Percentiles rank a stretch among this genome's conserved stretches.
phyloP scores from a whole-genome alignment of 2,113 vertebrate genomes.

The Hippocampus barbouri region DNA sequence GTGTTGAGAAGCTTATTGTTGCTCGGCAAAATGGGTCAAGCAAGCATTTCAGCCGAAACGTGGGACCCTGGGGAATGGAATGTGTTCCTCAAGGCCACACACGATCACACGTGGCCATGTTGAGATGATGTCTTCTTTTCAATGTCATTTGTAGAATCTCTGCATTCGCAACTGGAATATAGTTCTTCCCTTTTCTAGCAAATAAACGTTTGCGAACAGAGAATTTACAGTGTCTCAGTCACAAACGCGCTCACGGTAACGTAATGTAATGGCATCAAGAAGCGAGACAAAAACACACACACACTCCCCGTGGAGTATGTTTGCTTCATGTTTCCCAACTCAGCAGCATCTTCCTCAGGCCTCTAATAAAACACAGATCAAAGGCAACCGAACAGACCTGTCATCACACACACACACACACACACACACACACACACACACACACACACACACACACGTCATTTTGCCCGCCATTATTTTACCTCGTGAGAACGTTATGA shows the following conservation, averaged over 20 bases:
- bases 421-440: constrained; percentile 13
- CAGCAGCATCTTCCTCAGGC: constrained; percentile 61
- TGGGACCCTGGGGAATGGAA: constrained; percentile 41
- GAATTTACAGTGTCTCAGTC: constrained; percentile 8
- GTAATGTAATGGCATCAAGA: constrained; percentile 5
- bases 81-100: constrained; percentile 45
- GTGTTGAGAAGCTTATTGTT: constrained; percentile 41
- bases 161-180: constrained; percentile 9
- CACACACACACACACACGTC: constrained; percentile 21
- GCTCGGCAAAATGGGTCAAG: constrained; percentile 24
- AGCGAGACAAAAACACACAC: constrained; percentile 20
- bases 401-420: constrained; percentile 40
- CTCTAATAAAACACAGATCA: constrained; percentile 70
- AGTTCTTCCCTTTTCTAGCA: constrained; percentile 20
- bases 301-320: constrained; percentile 50
- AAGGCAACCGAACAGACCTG: constrained; percentile 49
- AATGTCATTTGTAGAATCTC: constrained; percentile 10
- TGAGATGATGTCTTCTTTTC: not conserved
- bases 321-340: constrained; percentile 63
- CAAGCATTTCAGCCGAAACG: constrained; percentile 32
- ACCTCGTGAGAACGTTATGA: constrained; percentile 19
- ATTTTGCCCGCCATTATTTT: constrained; percentile 26
- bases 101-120: constrained; percentile 4
- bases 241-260: constrained; percentile 4
- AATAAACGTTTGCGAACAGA: constrained; percentile 21